phyloP scores from a whole-genome alignment of 2,888 invertebrate species.

The Acholoe squamosa region DNA sequence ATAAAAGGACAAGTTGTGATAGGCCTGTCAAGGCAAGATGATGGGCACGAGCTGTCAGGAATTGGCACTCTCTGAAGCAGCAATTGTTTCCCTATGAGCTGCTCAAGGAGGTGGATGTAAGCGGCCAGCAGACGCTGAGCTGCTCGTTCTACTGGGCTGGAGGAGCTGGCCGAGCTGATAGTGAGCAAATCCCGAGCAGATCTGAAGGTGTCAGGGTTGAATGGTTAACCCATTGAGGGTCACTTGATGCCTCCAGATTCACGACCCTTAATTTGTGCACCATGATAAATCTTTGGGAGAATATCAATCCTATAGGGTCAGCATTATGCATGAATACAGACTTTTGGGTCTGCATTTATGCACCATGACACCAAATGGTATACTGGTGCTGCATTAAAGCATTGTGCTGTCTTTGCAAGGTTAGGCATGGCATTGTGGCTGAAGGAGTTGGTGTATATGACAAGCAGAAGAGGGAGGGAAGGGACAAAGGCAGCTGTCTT shows the following conservation, averaged over 20 bases:
- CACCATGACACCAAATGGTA: too few relatives aligned
- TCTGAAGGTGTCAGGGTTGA: constrained; percentile 41
- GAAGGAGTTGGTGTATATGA: background rate
- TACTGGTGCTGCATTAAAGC: too few relatives aligned
- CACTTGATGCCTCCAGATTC: too few relatives aligned
- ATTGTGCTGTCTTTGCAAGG: too few relatives aligned
- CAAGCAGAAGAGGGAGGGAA: background rate
- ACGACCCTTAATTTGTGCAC: too few relatives aligned
- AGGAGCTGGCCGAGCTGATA: constrained; percentile 9
- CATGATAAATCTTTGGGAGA: too few relatives aligned
- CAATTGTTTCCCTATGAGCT: constrained; percentile 52
- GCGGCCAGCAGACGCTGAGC: constrained; percentile 7
- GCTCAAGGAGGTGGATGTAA: background rate
- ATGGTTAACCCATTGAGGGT: too few relatives aligned
- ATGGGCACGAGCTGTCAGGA: constrained; percentile 29
- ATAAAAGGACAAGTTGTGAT: constrained; percentile 41
- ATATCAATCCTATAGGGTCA: too few relatives aligned
- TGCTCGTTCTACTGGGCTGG: background rate
- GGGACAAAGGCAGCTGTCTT: constrained; percentile 8
- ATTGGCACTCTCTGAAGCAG: constrained; percentile 54
- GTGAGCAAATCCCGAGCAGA: constrained; percentile 44
- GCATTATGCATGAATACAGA: too few relatives aligned
- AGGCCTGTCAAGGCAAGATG: constrained; percentile 39
- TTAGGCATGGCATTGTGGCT: background rate
- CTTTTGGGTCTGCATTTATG: too few relatives aligned